Conservation (phyloP, 1,140 invertebrate genomes). For the Metopolophium dirhodum region DNA sequence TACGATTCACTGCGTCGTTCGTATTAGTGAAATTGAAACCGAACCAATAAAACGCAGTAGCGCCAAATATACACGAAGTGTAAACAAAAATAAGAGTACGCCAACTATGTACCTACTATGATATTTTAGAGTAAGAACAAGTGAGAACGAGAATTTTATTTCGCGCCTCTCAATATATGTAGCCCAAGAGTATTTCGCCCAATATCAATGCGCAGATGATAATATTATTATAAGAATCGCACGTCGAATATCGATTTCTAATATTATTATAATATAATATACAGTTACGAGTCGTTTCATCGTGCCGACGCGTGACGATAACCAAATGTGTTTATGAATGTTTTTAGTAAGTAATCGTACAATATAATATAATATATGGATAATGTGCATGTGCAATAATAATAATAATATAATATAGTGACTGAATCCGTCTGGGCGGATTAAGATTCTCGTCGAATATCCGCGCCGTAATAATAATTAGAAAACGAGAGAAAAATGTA, state of each 20-base stretch:
- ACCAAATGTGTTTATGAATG: background rate
- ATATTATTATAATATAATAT: no score
- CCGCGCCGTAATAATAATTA: background rate
- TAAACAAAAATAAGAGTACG: no score
- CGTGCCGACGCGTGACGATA: background rate
- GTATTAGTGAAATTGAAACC: background rate
- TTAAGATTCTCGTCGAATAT: background rate
- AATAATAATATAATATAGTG: background rate
- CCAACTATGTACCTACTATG: background rate
- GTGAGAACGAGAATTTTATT: background rate
- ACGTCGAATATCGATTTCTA: background rate
- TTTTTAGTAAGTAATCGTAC: no score
- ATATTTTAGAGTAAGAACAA: background rate
- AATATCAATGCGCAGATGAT: background rate
- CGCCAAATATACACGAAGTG: no score
- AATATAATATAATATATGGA: background rate
- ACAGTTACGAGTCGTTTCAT: background rate
- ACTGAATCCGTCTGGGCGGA: background rate
- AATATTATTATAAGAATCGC: background rate
- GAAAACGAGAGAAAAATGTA: conserved; percentile 16
- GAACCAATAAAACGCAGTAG: background rate
- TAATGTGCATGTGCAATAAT: background rate
- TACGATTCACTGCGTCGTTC: background rate
- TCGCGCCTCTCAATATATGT: background rate
- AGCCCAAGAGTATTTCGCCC: background rate